Evolutionary conservation across 2,113 vertebrate species (phyloP), one percentile per base, ranked within the genome.

Genomic region (Falcunculus frontatus): DNA sequence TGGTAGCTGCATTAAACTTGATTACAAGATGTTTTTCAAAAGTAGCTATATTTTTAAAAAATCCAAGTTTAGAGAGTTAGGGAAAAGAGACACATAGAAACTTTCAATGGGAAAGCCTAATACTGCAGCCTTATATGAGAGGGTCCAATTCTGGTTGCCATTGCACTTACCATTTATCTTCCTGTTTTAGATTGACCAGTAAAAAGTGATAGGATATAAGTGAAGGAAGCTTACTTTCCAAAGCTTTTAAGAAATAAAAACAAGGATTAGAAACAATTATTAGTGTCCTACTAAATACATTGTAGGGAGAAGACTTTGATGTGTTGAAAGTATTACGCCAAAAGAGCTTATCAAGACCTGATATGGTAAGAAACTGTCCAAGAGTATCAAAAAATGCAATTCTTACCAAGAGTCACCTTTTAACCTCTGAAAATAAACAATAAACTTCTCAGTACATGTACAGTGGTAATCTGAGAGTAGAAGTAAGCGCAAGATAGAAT

Each of bases 101-200:
- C 12, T 44, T 86, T 17, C 26, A 91, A 74, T 1, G 13, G 22
- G 32, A 83, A 91, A 92, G 50, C 8, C 75, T 79, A 47, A 76
- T 23, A 73, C n/a, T 57, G n/a, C 64, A 89, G 53, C 19, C 46
- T 76, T 68, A 9, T 9, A 41, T 11, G n/a, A 89, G 22, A 91
- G 17, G 13, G 67, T 76, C 42, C 75, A 94, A 4, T 17, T 90
- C 59, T 67, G 39, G 23, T 27, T 77, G 55, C 50, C n/a, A 35
- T 5, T 41, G 67, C 90, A 98, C 97, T 98, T 98, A 98, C 97
- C 97, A 96, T 95, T 93, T 95, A 92, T 83, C 63, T 95, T 91
- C 81, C 94, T 68, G 95, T 92, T 96, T 97, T 93, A 97, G 55
- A 98, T 6, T 96, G 84, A 98, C 95, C 82, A 94, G 76, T 97